These are phyloP conservation scores for Myrmecobius fasciatus DNA, from an alignment of 2,113 vertebrate species.

Conservation along the genomic window DNA sequence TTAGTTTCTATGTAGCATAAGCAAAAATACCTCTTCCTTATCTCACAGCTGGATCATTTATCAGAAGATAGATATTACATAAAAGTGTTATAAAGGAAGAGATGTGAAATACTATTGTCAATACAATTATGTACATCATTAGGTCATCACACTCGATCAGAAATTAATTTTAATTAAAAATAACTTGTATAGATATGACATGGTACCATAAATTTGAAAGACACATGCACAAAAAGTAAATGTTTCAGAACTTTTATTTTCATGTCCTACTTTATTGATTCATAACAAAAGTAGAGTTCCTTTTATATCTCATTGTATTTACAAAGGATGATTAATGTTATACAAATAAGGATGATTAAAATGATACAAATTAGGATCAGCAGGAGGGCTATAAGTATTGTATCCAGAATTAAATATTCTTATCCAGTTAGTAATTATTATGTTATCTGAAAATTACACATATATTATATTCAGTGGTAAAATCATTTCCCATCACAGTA, in stretches of 20 bases:
- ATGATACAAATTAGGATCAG: conserved; percentile 36
- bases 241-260: not conserved
- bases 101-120: no score
- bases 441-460: not conserved
- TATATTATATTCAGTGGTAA: not conserved
- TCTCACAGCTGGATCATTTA: not conserved
- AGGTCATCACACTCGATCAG: no score
- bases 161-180: no score
- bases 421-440: not conserved
- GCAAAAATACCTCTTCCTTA: not conserved
- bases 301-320: conserved; percentile 25
- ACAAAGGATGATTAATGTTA: not conserved
- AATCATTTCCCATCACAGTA: not conserved
- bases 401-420: conserved; percentile 12
- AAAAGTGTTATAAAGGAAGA: not conserved
- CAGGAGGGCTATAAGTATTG: fast-evolving
- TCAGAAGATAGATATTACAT: not conserved
- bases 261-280: not conserved
- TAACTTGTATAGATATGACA: no score
- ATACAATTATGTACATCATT: no score
- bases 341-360: conserved; percentile 31
- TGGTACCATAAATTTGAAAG: not conserved
- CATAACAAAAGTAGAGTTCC: not conserved
- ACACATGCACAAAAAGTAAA: not conserved
- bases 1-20: not conserved